phyloP scores from a whole-genome alignment of 2,888 invertebrate genomes.

The Eledona agricola region DNA sequence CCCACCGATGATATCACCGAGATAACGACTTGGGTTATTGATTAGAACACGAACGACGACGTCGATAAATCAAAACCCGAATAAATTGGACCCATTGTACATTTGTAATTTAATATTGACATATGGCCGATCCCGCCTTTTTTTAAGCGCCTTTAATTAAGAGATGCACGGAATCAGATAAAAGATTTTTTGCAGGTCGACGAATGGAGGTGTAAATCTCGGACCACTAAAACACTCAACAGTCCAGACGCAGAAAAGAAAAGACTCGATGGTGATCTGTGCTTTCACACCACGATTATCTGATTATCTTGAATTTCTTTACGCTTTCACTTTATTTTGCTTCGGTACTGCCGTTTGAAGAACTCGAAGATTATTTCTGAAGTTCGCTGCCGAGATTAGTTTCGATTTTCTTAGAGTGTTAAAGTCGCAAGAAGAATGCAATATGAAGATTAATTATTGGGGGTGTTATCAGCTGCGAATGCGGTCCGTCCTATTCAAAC shows the following conservation, averaged over 20 bases:
- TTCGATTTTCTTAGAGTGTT: too few species aligned
- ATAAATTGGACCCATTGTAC: conserved; percentile 41
- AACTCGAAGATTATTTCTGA: too few species aligned
- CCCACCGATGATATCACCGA: conserved; percentile 20
- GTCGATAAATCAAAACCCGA: conserved; percentile 34
- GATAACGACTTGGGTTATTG: conserved; percentile 32
- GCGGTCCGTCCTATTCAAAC: conserved; percentile 60
- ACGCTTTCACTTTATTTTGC: too few species aligned
- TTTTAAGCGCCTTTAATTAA: conserved; percentile 49
- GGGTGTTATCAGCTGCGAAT: conserved; percentile 55
- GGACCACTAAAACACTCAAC: too few species aligned
- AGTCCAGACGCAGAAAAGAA: too few species aligned
- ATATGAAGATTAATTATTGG: conserved; percentile 62
- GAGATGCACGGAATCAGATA: conserved; percentile 50
- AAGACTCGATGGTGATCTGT: too few species aligned
- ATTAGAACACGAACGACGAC: conserved; percentile 39
- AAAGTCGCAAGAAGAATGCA: conserved; percentile 58
- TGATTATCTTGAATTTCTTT: too few species aligned
- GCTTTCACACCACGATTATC: too few species aligned
- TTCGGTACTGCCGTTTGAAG: too few species aligned
- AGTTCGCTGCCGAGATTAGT: too few species aligned
- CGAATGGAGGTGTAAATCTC: too few species aligned
- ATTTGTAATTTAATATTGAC: conserved; percentile 51
- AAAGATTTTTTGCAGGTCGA: too few species aligned
- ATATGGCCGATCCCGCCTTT: conserved; percentile 41